A percentile compares a stretch with the other conserved stretches of the same genome.
These are phyloP conservation scores for Sebastes baramenuke DNA, from an alignment of 2,797 vertebrate genomes.

Conservation along the genomic window DNA sequence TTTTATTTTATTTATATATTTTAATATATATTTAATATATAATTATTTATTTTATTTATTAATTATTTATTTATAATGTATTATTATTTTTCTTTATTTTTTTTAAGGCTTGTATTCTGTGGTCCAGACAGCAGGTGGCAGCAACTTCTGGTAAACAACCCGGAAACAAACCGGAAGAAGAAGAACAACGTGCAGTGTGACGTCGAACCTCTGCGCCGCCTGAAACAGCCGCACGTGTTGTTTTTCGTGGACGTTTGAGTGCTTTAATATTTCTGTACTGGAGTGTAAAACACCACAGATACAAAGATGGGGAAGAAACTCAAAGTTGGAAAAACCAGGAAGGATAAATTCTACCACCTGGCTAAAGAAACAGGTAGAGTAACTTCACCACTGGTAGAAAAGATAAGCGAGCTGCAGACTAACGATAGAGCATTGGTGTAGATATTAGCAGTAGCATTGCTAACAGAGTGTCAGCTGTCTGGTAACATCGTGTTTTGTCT, in stretches of 20 bases:
- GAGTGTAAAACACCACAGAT: not conserved
- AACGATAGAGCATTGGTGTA: rapidly evolving
- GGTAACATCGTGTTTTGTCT: not conserved
- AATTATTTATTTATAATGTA: no score
- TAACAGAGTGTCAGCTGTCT: not conserved
- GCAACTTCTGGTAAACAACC: not conserved
- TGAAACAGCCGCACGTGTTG: conserved; percentile 66
- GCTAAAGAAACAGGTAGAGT: conserved; percentile 93
- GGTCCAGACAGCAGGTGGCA: conserved; percentile 33
- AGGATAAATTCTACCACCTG: conserved; percentile 96
- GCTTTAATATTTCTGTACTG: not conserved
- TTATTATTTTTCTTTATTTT: rapidly evolving
- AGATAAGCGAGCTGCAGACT: not conserved
- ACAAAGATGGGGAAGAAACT: conserved; percentile 94
- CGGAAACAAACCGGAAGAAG: not conserved
- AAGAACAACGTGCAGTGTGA: conserved; percentile 37
- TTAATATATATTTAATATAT: no score
- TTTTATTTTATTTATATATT: no score
- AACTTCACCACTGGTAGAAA: not conserved
- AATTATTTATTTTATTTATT: rapidly evolving
- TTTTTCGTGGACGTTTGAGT: conserved; percentile 38
- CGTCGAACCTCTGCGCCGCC: conserved; percentile 38
- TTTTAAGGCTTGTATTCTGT: not conserved
- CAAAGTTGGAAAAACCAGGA: conserved; percentile 92
- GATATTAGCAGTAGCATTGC: conserved; percentile 1